A percentile compares a stretch with the other conserved stretches of the same genome.
These are phyloP conservation scores for Gryllus bimaculatus DNA, from an alignment of 1,140 invertebrate species.

Conservation along the genomic window DNA sequence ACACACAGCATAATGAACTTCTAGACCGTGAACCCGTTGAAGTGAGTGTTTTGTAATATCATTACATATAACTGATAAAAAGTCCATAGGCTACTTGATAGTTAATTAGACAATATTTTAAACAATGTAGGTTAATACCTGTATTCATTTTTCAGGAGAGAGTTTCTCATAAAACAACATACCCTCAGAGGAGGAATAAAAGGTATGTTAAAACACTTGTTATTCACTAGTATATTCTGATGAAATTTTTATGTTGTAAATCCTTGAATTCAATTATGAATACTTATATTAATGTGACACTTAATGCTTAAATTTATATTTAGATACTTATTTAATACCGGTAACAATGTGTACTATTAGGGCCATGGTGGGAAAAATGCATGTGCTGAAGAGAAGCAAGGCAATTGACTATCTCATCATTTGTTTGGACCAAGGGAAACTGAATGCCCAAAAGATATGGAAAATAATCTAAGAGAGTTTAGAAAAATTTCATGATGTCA, in stretches of 20 bases:
- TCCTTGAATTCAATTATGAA: not conserved
- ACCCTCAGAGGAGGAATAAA: slow-evolving; percentile 34
- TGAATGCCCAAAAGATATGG: too few relatives aligned
- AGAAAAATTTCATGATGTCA: too few relatives aligned
- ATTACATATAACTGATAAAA: not conserved
- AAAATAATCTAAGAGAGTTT: too few relatives aligned
- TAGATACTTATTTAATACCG: not conserved
- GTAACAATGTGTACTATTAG: too few relatives aligned
- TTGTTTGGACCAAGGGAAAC: too few relatives aligned
- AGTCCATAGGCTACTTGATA: not conserved
- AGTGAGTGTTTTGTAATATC: slow-evolving; percentile 25
- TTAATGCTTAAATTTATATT: not conserved
- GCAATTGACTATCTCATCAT: too few relatives aligned
- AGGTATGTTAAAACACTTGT: slow-evolving; percentile 27
- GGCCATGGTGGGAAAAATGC: too few relatives aligned
- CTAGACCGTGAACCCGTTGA: slow-evolving; percentile 32
- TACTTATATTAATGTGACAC: not conserved
- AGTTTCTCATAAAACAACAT: slow-evolving; percentile 29
- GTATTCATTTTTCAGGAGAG: slow-evolving; percentile 31
- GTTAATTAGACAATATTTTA: not conserved
- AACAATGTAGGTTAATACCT: too few relatives aligned
- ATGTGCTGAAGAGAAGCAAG: too few relatives aligned
- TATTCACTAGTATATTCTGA: not conserved
- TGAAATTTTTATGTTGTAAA: not conserved
- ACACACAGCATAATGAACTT: slow-evolving; percentile 46